A percentile compares a stretch with the other conserved stretches of the same genome.
phyloP scores from a whole-genome alignment of 2,113 vertebrate genomes.

The Myotis brandtii region DNA sequence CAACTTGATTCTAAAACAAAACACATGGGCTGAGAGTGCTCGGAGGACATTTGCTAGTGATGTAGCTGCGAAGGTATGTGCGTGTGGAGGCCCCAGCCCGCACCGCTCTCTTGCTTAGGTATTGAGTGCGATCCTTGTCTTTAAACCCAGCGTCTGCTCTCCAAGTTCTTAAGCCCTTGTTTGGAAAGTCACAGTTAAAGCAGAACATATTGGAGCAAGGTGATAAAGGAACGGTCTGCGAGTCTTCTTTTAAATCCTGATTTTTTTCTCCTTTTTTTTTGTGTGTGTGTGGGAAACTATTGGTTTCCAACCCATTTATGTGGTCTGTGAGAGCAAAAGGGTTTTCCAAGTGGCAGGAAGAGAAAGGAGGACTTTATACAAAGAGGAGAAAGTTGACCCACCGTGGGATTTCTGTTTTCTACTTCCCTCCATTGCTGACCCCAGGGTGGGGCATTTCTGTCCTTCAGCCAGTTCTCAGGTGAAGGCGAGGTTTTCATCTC shows the following conservation, averaged over 20 bases:
- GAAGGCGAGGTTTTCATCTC: background rate
- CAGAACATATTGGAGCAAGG: background rate
- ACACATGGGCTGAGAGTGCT: constrained; percentile 56
- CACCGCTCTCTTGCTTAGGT: background rate
- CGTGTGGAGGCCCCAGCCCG: background rate
- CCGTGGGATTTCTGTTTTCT: background rate
- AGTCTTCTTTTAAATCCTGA: background rate
- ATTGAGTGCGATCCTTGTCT: background rate
- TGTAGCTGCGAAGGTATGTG: background rate
- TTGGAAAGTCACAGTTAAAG: constrained; percentile 30
- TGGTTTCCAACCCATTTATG: constrained; percentile 47
- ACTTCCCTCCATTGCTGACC: accelerated
- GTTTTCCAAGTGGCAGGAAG: background rate
- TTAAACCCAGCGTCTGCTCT: background rate
- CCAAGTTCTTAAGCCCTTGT: constrained; percentile 8
- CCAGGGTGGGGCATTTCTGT: background rate
- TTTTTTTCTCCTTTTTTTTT: constrained; percentile 5
- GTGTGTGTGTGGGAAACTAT: constrained; percentile 59
- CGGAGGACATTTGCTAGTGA: constrained; percentile 51
- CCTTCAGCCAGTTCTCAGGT: background rate
- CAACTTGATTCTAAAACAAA: constrained; percentile 76
- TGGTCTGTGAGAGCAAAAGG: background rate
- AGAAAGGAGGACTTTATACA: background rate
- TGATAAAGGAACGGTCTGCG: background rate
- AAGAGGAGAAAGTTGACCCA: background rate